Percentiles rank a stretch among this genome's conserved stretches.
phyloP scores from a whole-genome alignment of 2,113 vertebrate species.

The Leptobrachium ailaonicum region DNA sequence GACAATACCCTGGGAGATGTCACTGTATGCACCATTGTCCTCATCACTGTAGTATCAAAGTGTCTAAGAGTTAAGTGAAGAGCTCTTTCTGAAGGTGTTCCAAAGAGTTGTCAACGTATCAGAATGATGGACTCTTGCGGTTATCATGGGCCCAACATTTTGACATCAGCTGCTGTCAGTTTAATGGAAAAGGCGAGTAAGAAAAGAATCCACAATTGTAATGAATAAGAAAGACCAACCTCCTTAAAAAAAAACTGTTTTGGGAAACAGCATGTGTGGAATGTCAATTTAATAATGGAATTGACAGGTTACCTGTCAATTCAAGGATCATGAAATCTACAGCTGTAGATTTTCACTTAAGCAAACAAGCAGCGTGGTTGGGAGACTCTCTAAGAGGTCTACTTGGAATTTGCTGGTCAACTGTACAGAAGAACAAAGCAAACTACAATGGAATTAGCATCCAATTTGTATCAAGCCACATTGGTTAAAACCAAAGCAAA shows the following conservation, averaged over 20 bases:
- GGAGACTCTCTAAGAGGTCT: constrained; percentile 45
- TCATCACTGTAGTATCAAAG: constrained; percentile 60
- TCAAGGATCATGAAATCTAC: constrained; percentile 17
- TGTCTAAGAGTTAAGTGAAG: constrained; percentile 52
- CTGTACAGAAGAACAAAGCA: constrained; percentile 61
- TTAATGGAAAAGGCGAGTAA: constrained; percentile 58
- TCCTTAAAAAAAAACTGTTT: constrained; percentile 70
- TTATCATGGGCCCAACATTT: constrained; percentile 56
- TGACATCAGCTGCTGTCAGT: constrained; percentile 63
- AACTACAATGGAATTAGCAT: constrained; percentile 64
- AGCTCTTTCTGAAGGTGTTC: constrained; percentile 65
- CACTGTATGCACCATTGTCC: constrained; percentile 62
- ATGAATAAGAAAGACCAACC: constrained; percentile 58
- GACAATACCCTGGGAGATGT: constrained; percentile 82
- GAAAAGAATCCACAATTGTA: constrained; percentile 54
- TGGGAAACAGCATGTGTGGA: constrained; percentile 81
- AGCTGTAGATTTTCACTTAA: constrained; percentile 55
- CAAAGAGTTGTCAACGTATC: constrained; percentile 61
- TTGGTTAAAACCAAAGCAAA: constrained; percentile 57
- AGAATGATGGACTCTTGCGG: constrained; percentile 61
- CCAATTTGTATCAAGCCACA: constrained; percentile 68
- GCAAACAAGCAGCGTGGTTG: constrained; percentile 58
- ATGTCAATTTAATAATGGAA: constrained; percentile 92
- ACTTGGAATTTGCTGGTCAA: constrained; percentile 52
- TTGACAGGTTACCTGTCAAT: constrained; percentile 75